Evolutionary conservation across 2,113 vertebrate species (phyloP).

Genomic region (Alosa alosa): DNA sequence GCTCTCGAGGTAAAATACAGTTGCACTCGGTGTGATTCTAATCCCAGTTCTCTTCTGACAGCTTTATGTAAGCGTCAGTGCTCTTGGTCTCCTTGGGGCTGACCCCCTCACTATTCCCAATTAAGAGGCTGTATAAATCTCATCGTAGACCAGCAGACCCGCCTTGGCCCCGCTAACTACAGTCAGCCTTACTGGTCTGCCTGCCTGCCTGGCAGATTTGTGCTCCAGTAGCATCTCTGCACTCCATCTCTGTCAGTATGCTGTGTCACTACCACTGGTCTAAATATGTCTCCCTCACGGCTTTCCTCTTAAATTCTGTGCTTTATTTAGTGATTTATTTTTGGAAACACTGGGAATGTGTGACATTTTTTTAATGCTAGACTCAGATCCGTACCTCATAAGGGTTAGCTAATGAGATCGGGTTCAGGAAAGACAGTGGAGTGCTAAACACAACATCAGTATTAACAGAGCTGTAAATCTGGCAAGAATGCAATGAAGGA

Average conservation of each 20-base stretch:
- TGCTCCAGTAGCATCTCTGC: background rate
- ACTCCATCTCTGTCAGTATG: background rate
- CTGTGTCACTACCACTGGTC: background rate
- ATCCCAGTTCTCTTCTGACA: conserved; percentile 24
- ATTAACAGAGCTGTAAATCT: background rate
- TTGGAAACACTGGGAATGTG: background rate
- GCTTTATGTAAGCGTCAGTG: conserved; percentile 13
- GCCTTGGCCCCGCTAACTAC: background rate
- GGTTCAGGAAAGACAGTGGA: background rate
- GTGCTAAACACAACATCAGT: background rate
- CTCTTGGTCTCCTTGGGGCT: background rate
- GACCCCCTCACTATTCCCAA: background rate
- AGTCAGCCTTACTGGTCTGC: background rate
- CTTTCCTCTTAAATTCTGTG: too few relatives aligned
- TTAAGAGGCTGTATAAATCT: background rate
- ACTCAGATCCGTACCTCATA: too few relatives aligned
- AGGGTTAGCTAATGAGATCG: background rate
- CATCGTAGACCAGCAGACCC: background rate
- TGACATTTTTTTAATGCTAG: background rate
- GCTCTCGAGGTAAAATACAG: background rate
- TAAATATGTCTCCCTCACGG: too few relatives aligned
- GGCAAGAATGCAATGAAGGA: background rate
- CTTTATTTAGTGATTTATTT: too few relatives aligned
- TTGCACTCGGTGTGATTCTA: background rate
- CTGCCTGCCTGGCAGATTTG: background rate